Conservation (phyloP, 2,888 invertebrate species). For the Drosophila nr. perissopoda region DNA sequence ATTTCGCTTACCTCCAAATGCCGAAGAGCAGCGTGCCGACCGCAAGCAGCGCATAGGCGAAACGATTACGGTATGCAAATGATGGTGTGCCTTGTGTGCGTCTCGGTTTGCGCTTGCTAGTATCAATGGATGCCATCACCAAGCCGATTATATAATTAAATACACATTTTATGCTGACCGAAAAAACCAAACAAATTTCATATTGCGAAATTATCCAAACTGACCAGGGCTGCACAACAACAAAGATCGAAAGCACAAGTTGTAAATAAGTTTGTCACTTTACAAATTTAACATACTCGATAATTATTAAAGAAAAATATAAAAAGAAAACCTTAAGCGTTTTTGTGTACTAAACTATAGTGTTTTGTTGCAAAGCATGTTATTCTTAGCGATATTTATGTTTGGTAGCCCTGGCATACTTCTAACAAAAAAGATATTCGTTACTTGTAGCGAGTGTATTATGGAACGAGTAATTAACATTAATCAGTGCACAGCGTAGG, state of each 20-base stretch:
- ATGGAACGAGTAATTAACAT: constrained; percentile 55
- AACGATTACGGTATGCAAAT: constrained; percentile 86
- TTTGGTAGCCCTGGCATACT: constrained; percentile 26
- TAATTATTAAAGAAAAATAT: background rate
- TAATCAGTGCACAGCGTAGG: constrained; percentile 63
- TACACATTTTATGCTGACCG: constrained; percentile 41
- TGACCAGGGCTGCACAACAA: constrained; percentile 36
- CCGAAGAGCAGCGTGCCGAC: constrained; percentile 80
- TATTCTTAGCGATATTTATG: background rate
- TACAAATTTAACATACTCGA: background rate
- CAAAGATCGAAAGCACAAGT: background rate
- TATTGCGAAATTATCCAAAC: constrained; percentile 1
- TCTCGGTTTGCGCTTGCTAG: constrained; percentile 88
- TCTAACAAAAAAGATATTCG: constrained; percentile 6
- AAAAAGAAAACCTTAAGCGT: background rate
- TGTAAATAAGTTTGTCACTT: background rate
- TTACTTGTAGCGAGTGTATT: constrained; percentile 15
- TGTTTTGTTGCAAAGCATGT: background rate
- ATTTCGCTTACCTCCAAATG: constrained; percentile 72
- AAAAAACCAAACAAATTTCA: constrained; percentile 14
- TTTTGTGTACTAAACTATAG: background rate
- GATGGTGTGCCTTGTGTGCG: constrained; percentile 89
- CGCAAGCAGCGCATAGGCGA: constrained; percentile 85
- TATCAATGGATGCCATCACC: constrained; percentile 84
- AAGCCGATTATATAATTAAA: constrained; percentile 59